Conservation (phyloP, 2,113 vertebrate species). For the Nothobranchius kuhntae region DNA sequence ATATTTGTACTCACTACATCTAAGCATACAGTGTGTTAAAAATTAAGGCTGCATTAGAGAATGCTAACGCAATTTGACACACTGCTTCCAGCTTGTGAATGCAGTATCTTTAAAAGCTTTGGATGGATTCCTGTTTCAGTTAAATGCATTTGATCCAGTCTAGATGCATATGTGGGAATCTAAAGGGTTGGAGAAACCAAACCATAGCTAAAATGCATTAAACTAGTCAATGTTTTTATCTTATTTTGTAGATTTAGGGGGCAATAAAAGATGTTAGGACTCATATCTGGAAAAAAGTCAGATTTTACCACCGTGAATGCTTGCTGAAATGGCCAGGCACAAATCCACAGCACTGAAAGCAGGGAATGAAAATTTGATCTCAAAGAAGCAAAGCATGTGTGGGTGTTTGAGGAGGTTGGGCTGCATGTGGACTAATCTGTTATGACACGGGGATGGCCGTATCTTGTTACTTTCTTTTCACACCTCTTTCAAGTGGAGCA, state of each 20-base stretch:
- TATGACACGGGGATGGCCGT: constrained; percentile 44
- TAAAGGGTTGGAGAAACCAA: constrained; percentile 7
- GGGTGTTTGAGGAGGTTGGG: constrained; percentile 48
- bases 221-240: constrained; percentile 10
- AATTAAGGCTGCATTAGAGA: constrained; percentile 20
- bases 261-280: neutral
- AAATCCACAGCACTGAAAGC: constrained; percentile 37
- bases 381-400: constrained; percentile 52
- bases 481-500: constrained; percentile 30
- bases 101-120: constrained; percentile 12
- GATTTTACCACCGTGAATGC: constrained; percentile 18
- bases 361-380: constrained; percentile 40
- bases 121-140: constrained; percentile 17
- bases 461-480: constrained; percentile 41
- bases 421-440: constrained; percentile 50
- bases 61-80: constrained; percentile 34
- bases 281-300: constrained; percentile 3
- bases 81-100: constrained; percentile 18
- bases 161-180: constrained; percentile 11
- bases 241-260: neutral
- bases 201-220: neutral
- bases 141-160: constrained; percentile 18
- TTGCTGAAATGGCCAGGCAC: constrained; percentile 27
- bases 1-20: constrained; percentile 18
- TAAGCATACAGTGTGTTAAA: constrained; percentile 14